These are phyloP conservation scores for Hephaestus fuliginosus DNA, from an alignment of 2,797 vertebrate genomes.

Conservation along the genomic window DNA sequence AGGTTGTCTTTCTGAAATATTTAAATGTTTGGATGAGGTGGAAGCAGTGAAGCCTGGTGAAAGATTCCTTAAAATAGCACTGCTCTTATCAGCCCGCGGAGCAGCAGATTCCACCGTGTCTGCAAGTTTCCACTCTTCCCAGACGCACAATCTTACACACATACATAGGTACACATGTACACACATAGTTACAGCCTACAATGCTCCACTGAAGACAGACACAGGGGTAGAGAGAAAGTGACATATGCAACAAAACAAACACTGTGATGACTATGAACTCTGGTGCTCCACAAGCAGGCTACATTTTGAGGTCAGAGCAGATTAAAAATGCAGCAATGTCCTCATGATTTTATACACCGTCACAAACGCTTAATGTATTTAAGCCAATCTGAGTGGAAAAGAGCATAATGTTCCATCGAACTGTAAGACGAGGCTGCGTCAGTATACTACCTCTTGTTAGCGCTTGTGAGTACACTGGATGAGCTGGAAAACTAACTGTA, in stretches of 20 bases:
- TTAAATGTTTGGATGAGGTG: conserved; percentile 38
- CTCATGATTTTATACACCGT: background rate
- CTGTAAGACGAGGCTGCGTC: background rate
- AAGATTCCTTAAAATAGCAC: conserved; percentile 66
- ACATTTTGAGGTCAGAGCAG: conserved; percentile 10
- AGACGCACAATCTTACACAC: conserved; percentile 7
- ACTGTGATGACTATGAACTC: background rate
- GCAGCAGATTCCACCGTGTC: conserved; percentile 44
- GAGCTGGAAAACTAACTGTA: background rate
- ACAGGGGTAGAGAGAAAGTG: background rate
- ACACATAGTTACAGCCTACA: background rate
- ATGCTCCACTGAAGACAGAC: background rate
- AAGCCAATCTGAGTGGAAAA: conserved; percentile 14
- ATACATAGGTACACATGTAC: background rate
- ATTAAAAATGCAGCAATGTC: conserved; percentile 6
- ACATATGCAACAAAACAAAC: background rate
- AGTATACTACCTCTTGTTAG: background rate
- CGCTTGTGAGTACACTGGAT: background rate
- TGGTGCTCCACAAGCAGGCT: background rate
- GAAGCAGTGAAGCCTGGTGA: conserved; percentile 47
- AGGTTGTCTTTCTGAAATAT: conserved; percentile 59
- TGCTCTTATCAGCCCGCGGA: conserved; percentile 58
- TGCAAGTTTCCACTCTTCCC: conserved; percentile 30
- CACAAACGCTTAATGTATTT: conserved; percentile 20
- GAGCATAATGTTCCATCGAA: background rate